These are phyloP conservation scores for Porphyrio hochstetteri DNA, from an alignment of 2,113 vertebrate genomes.

Conservation along the genomic window DNA sequence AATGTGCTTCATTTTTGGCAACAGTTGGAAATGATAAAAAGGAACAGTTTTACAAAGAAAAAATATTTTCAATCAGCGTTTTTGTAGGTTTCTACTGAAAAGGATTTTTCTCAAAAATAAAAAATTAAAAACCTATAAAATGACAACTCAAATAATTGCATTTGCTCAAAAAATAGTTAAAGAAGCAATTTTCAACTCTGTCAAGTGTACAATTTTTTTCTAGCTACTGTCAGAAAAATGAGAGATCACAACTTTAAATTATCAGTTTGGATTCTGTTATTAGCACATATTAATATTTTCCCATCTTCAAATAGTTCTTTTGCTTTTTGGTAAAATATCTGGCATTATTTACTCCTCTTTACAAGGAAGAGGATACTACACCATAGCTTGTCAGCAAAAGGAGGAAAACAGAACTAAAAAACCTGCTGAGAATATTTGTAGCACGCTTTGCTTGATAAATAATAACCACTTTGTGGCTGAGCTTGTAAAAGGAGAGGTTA, in stretches of 20 bases:
- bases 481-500: constrained; percentile 1
- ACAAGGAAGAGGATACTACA: not conserved
- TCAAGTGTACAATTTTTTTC: not conserved
- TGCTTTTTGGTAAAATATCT: not conserved
- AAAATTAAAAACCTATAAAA: not conserved
- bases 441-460: constrained; percentile 34
- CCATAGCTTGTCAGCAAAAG: not conserved
- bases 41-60: not conserved
- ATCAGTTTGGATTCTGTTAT: not conserved
- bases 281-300: not conserved
- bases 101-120: not conserved
- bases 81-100: not conserved
- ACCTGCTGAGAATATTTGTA: constrained; percentile 7
- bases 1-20: not conserved
- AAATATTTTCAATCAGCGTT: not conserved
- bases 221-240: not conserved
- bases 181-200: not conserved
- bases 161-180: not conserved
- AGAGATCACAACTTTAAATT: not conserved
- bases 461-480: constrained; percentile 15
- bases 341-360: not conserved
- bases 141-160: not conserved
- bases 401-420: constrained; percentile 11
- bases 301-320: not conserved
- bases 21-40: not conserved